A percentile compares a stretch with the other conserved stretches of the same genome.
These are phyloP conservation scores for Orthosia gracilis DNA, from an alignment of 2,888 invertebrate genomes.

Conservation along the genomic window DNA sequence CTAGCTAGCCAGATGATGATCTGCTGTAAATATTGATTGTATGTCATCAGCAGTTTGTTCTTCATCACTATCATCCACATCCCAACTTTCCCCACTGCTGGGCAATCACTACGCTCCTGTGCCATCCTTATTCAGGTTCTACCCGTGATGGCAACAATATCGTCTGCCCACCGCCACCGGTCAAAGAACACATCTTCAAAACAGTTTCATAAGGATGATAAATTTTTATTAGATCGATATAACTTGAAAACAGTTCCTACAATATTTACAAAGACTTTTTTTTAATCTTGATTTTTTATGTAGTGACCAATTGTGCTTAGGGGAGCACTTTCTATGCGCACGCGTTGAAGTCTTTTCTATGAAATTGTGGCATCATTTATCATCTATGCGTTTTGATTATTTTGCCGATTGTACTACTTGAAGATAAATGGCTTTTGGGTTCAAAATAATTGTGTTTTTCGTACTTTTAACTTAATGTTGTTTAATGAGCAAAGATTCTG, in stretches of 20 bases:
- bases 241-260: neutral
- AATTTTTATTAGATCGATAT: neutral
- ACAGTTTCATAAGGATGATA: too few relatives aligned
- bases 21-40: neutral
- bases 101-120: too few relatives aligned
- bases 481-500: too few relatives aligned
- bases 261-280: neutral
- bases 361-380: neutral
- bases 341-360: slow-evolving; percentile 74
- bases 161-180: too few relatives aligned
- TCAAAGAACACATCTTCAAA: too few relatives aligned
- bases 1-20: neutral
- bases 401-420: neutral
- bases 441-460: too few relatives aligned
- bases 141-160: too few relatives aligned
- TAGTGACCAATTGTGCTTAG: neutral
- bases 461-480: too few relatives aligned
- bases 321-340: neutral
- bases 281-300: neutral
- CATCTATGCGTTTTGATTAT: neutral
- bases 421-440: too few relatives aligned
- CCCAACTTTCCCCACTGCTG: too few relatives aligned
- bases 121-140: too few relatives aligned
- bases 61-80: too few relatives aligned
- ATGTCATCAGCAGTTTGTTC: neutral